Percentiles rank a stretch among this genome's conserved stretches.
Conservation (phyloP, 2,888 invertebrate genomes). For the Serrognathus titanus region DNA sequence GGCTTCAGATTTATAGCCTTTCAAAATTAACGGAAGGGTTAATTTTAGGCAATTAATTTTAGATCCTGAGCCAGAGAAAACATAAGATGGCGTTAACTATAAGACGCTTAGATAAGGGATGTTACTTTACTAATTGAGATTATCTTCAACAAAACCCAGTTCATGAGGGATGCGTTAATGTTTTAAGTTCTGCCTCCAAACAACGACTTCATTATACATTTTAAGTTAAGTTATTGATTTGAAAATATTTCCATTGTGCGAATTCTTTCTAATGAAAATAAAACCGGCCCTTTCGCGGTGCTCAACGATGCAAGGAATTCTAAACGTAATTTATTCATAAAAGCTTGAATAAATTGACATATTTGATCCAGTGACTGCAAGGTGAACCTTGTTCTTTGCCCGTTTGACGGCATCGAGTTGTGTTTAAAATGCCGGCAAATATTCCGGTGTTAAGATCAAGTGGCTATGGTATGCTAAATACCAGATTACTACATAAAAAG, state of each 20-base stretch:
- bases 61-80: conserved; percentile 29
- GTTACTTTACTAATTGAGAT: too few relatives aligned
- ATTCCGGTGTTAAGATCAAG: conserved; percentile 31
- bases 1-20: conserved; percentile 48
- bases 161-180: too few relatives aligned
- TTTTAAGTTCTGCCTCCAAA: too few relatives aligned
- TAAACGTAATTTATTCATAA: conserved; percentile 38
- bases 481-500: not conserved
- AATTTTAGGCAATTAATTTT: conserved; percentile 48
- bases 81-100: conserved; percentile 19
- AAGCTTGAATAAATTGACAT: conserved; percentile 41
- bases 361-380: conserved; percentile 36
- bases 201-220: too few relatives aligned
- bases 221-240: too few relatives aligned
- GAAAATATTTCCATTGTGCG: not conserved
- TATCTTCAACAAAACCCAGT: too few relatives aligned
- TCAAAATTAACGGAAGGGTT: conserved; percentile 49
- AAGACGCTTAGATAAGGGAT: not conserved
- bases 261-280: conserved; percentile 1
- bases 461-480: conserved; percentile 2
- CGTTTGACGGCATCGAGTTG: conserved; percentile 29
- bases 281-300: conserved; percentile 16
- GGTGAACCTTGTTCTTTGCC: conserved; percentile 27
- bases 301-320: conserved; percentile 30
- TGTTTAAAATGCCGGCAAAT: conserved; percentile 42